Percentiles rank a stretch among this genome's conserved stretches.
These are phyloP conservation scores for Nerophis lumbriciformis DNA, from an alignment of 2,113 vertebrate species.

Conservation along the genomic window DNA sequence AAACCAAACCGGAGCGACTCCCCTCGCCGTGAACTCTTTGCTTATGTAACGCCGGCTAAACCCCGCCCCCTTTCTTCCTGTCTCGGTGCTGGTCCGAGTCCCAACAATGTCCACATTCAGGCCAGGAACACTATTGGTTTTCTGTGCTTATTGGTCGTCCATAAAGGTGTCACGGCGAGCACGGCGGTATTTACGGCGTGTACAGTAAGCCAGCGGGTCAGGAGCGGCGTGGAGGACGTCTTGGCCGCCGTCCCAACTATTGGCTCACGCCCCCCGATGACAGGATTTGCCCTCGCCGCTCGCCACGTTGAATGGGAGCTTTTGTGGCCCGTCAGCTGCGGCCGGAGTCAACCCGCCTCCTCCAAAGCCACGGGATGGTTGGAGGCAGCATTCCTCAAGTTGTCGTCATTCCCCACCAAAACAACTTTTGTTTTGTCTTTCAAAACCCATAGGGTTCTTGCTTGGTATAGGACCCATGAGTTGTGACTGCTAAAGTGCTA, in stretches of 20 bases:
- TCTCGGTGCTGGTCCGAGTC: background rate
- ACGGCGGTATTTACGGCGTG: conserved; percentile 29
- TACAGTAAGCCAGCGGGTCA: conserved; percentile 29
- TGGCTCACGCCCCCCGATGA: conserved; percentile 57
- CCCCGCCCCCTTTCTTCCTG: background rate
- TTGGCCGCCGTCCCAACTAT: conserved; percentile 53
- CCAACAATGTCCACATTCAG: background rate
- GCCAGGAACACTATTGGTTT: too few relatives aligned
- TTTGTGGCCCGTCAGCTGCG: conserved; percentile 70
- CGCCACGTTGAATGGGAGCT: conserved; percentile 59
- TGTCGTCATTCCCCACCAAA: conserved; percentile 30
- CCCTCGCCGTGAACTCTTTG: background rate
- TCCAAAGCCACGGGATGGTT: conserved; percentile 4
- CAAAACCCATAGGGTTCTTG: too few relatives aligned
- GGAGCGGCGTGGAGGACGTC: conserved; percentile 11
- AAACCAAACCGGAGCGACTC: background rate
- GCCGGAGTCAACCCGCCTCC: conserved; percentile 42
- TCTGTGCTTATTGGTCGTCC: too few relatives aligned
- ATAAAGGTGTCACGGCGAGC: background rate
- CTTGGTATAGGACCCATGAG: too few relatives aligned
- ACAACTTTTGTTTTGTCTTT: conserved; percentile 24
- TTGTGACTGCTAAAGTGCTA: too few relatives aligned
- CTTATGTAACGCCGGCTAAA: background rate
- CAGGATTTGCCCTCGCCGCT: conserved; percentile 62
- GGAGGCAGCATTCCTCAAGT: conserved; percentile 21